Evolutionary conservation across 2,797 vertebrate genomes (phyloP), one percentile per base, ranked within the genome.

Genomic region (Pelochelys cantorii): DNA sequence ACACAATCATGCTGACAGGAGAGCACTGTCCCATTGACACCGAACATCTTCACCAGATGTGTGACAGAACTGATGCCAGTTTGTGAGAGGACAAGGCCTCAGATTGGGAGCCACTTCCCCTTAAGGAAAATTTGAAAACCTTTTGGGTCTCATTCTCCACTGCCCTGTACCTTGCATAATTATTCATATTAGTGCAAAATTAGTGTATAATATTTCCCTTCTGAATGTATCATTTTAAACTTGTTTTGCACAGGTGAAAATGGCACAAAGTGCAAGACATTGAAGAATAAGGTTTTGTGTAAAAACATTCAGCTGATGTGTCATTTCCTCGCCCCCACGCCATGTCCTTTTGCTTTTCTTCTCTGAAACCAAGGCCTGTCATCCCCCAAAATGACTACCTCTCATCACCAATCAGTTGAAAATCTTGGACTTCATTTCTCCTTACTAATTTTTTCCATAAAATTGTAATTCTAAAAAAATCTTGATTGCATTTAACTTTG

Each of bases 271-370:
- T n/a, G 3, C 22, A 84, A 84, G 92, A 74, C 20, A 27, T 7
- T 2, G 3, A 34, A 34, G 9, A 82, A 78, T 82, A 55, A 27
- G 22, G 25, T 52, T 27, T 7, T 77, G 37, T 77, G 37, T 42
- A 77, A 23, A 77, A 93, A 53, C 3, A 42, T 5, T n/a, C 27
- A 83, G 7, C 11, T 0, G 7, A 7, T 0, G 0, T 54, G 13
- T 6, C 0, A 0, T 77, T 60, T 18, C 52, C 59, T 29, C 7
- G 2, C 2, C 83, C 37, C n/a, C 9, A 54, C 11, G 11, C 62
- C 14, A 14, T 5, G 4, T 5, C 62, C 62, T 22, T 57, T 42
- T 83, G 29, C 15, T 84, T 52, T 91, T 81, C 62, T 25, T 60
- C 82, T 29, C 1, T 1, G 3, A 5, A 52, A 77, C 74, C 8